phyloP scores from a whole-genome alignment of 2,797 vertebrate species.

The Nasua narica region DNA sequence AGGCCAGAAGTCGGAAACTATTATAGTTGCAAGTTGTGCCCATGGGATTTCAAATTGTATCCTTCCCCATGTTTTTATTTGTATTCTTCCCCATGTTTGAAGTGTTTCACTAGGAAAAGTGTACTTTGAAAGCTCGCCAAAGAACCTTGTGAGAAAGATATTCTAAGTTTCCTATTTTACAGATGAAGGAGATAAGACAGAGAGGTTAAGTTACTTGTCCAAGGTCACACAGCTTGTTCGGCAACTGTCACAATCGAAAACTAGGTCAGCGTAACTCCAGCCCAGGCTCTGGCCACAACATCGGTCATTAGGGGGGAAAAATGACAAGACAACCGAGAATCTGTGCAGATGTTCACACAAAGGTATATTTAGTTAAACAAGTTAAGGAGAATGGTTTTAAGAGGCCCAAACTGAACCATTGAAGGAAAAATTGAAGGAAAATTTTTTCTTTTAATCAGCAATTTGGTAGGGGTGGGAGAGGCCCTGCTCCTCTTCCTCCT shows the following conservation, averaged over 20 bases:
- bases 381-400: background rate
- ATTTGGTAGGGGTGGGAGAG: background rate
- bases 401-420: background rate
- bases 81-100: background rate
- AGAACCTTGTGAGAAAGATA: background rate
- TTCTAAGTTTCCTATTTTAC: background rate
- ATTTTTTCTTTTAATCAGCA: background rate
- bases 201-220: background rate
- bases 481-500: background rate
- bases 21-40: rapidly evolving
- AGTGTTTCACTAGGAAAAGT: background rate
- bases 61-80: background rate
- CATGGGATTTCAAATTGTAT: background rate
- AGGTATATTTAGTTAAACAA: background rate
- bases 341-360: background rate
- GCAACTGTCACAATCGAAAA: background rate
- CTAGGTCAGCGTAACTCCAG: background rate
- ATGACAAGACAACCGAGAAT: background rate
- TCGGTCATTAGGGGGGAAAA: background rate
- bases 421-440: background rate
- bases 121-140: background rate
- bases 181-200: background rate
- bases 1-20: too few species aligned
- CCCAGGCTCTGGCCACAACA: background rate
- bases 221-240: background rate